phyloP scores from a whole-genome alignment of 1,140 invertebrate species.

The Saxidomus purpurata region DNA sequence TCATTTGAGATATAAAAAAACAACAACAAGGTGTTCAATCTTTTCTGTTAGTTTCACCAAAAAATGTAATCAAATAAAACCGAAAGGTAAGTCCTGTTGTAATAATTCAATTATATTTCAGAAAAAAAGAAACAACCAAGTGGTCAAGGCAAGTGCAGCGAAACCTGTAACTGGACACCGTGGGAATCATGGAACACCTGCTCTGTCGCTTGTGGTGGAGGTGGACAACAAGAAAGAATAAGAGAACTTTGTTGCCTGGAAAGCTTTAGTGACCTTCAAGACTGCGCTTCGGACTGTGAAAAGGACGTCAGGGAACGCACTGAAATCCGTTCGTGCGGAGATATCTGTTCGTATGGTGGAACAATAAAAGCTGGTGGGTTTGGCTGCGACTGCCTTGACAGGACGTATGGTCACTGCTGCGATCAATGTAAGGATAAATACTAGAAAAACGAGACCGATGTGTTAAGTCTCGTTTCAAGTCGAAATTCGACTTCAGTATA shows the following conservation, averaged over 20 bases:
- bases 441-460: no score
- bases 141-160: no score
- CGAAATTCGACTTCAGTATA: no score
- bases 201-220: not conserved
- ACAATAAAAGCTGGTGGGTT: not conserved
- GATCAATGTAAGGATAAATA: no score
- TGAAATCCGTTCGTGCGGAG: not conserved
- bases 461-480: no score
- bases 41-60: no score
- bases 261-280: not conserved
- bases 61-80: no score
- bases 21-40: no score
- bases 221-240: not conserved
- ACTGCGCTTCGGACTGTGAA: not conserved
- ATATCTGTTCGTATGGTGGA: not conserved
- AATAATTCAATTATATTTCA: no score
- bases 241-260: not conserved
- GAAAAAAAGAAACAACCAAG: no score
- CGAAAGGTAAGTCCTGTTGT: no score
- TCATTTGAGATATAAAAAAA: no score
- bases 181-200: not conserved
- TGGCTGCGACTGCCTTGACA: slow-evolving; percentile 3
- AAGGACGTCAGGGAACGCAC: not conserved
- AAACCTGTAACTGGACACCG: not conserved
- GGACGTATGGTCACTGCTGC: slow-evolving; percentile 1